A percentile compares a stretch with the other conserved stretches of the same genome.
These are phyloP conservation scores for Moxostoma hubbsi DNA, from an alignment of 2,797 vertebrate genomes.

Conservation along the genomic window DNA sequence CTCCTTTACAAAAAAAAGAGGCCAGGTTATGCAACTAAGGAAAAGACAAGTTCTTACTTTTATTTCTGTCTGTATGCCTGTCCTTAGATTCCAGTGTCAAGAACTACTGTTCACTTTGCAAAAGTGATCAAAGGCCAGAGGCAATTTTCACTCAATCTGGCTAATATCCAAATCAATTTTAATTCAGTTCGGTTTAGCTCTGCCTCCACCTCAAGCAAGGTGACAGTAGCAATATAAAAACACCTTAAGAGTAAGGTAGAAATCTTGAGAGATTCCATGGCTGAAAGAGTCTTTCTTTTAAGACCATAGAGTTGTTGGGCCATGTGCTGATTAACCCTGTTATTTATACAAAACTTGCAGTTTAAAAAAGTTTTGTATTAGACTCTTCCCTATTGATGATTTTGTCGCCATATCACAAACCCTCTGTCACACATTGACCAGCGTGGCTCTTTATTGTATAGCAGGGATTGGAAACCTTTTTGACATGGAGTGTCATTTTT, in stretches of 20 bases:
- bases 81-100: neutral
- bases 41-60: neutral
- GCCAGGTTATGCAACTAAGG: neutral
- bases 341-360: neutral
- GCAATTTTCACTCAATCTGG: constrained; percentile 25
- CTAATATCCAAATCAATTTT: constrained; percentile 41
- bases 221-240: constrained; percentile 15
- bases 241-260: neutral
- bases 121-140: constrained; percentile 24
- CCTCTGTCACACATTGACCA: no score
- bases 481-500: no score
- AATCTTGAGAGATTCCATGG: neutral
- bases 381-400: no score
- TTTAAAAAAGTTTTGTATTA: neutral
- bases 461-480: no score
- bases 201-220: neutral
- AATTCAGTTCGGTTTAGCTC: constrained; percentile 23
- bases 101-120: constrained; percentile 16
- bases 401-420: no score
- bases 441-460: no score
- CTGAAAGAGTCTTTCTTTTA: neutral
- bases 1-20: neutral
- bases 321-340: neutral
- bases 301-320: neutral
- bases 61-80: neutral